phyloP scores from a whole-genome alignment of 2,113 vertebrate genomes.

The Ctenomys sociabilis region DNA sequence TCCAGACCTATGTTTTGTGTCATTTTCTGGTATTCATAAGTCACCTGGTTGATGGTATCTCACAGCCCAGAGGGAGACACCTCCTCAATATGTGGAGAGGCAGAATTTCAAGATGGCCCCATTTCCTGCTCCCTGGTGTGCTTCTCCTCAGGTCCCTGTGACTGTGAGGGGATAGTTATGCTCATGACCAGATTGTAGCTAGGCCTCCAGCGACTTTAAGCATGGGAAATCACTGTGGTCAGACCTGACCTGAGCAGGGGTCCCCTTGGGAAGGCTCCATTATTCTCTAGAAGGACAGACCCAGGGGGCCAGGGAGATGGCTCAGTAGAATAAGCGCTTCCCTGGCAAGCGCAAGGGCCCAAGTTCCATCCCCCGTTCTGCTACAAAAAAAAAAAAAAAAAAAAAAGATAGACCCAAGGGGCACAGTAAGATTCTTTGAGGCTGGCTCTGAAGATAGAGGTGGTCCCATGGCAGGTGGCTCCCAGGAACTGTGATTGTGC shows the following conservation, averaged over 20 bases:
- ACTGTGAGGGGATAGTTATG: not conserved
- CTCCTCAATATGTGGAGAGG: not conserved
- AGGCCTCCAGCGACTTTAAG: not conserved
- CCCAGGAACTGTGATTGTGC: not conserved
- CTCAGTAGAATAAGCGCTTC: no score
- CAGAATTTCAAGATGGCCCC: not conserved
- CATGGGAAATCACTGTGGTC: not conserved
- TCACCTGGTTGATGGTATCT: not conserved
- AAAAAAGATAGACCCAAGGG: not conserved
- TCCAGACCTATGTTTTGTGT: not conserved
- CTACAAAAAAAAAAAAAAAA: no score
- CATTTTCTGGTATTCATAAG: not conserved
- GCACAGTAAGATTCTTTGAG: not conserved
- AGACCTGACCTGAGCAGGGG: not conserved
- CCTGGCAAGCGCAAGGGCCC: no score
- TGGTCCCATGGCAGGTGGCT: not conserved
- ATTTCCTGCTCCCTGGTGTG: not conserved
- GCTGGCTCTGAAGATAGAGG: not conserved
- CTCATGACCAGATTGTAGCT: not conserved
- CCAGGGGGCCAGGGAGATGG: no score
- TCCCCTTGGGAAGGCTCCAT: not conserved
- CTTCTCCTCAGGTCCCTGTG: not conserved
- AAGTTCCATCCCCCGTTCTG: no score
- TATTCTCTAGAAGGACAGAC: not conserved
- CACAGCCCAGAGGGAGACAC: not conserved